Evolutionary conservation across 2,888 invertebrate species (phyloP), one percentile per base, ranked within the genome.

Genomic region (Cremastinae sp.): DNA sequence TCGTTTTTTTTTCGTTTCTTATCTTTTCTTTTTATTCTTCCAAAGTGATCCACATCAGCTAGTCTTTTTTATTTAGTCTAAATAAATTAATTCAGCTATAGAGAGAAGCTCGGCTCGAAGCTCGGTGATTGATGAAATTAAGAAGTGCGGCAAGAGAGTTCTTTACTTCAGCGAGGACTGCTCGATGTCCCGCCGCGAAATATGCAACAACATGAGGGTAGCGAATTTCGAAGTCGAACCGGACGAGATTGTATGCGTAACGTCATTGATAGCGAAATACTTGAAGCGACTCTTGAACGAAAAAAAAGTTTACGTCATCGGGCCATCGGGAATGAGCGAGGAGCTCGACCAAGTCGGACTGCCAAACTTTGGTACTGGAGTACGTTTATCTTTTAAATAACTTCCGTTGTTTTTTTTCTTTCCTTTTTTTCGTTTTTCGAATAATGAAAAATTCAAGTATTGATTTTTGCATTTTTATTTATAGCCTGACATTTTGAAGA

Each of bases 91-190:
- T n/a, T n/a, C n/a, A 28, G 28, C 5, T 3, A 2, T 28, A 2
- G 28, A 28, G 28, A 28, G 28, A 5, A 28, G 28, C 5, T 2
- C 2, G 28, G 5, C 2, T 28, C 2, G 28, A 41, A 41, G 91
- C 10, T 90, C 92, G 47, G 83, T 90, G 10, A 85, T 93, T n/a
- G 90, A 91, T 61, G 86, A 88, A 12, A 88, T 93, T 37, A 87
- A 90, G 68, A 82, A 88, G 2, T 43, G 90, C 76, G 93, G 93
- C 0, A 94, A 94, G 85, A 90, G 90, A 80, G 90, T 93, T 4
- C 92, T 92, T 80, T 93, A 92, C 81, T 91, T 94, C 1, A 94
- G 94, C 28, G 94, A 94, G 84, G 94, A 94, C 86, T 93, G 93
- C 80, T 92, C 93, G 20, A 92, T 92, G 82, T 92, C 92, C 0